Conservation (phyloP, 1,140 invertebrate genomes). For the Augochlora pura region DNA sequence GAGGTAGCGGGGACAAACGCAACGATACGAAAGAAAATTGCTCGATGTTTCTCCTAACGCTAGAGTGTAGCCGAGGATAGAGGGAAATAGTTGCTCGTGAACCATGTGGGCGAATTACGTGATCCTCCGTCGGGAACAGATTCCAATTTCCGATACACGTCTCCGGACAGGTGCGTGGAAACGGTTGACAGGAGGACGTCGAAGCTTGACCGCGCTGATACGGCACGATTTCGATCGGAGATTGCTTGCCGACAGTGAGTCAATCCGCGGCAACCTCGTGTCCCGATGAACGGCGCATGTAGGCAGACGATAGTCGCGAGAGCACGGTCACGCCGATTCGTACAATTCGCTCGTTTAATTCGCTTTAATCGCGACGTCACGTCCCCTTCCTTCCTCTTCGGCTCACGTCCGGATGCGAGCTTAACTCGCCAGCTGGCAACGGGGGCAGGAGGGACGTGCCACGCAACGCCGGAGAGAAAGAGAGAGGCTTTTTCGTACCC, state of each 20-base stretch:
- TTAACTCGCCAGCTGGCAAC: slow-evolving; percentile 63
- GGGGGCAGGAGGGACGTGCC: background rate
- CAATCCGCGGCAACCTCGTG: slow-evolving; percentile 3
- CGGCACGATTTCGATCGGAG: slow-evolving; percentile 11
- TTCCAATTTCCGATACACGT: no score
- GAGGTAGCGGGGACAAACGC: no score
- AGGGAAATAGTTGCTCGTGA: no score
- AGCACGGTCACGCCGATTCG: slow-evolving; percentile 44
- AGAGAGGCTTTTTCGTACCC: slow-evolving; percentile 27
- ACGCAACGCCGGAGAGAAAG: no score
- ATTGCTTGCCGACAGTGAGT: background rate
- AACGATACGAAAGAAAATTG: no score
- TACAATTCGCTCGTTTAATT: slow-evolving; percentile 72
- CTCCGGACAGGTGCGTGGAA: background rate
- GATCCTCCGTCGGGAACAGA: no score
- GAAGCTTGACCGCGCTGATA: background rate
- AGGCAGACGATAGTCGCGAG: background rate
- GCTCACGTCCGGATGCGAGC: slow-evolving; percentile 76
- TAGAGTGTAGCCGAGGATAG: no score
- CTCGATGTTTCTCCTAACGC: no score
- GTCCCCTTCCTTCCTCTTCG: slow-evolving; percentile 78
- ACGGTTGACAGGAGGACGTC: background rate
- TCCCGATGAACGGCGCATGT: slow-evolving; percentile 20
- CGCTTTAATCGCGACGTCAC: slow-evolving; percentile 78
- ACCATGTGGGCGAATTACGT: no score